Conservation (phyloP, 2,113 vertebrate species). For the Sapajus apella region DNA sequence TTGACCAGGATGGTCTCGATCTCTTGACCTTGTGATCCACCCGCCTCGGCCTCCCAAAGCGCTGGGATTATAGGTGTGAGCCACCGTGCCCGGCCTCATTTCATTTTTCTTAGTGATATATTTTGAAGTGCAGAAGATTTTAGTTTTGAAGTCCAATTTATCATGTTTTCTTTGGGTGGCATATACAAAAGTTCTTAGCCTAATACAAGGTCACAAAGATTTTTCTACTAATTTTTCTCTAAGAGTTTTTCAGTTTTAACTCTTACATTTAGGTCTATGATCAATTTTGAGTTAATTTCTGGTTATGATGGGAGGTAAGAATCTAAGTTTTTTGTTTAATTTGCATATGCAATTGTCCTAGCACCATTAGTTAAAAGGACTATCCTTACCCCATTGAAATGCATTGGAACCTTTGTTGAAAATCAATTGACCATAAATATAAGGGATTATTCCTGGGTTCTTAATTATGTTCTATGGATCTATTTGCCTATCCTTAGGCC, state of each 20-base stretch:
- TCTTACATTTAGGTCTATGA: not conserved
- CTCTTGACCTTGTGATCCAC: no score
- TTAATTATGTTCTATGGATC: not conserved
- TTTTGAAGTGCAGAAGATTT: not conserved
- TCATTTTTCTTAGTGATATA: not conserved
- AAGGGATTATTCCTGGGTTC: not conserved
- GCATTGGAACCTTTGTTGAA: not conserved
- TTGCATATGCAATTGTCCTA: not conserved
- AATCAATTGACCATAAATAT: not conserved
- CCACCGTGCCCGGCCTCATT: not conserved
- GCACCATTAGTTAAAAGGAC: not conserved
- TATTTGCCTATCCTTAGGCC: not conserved
- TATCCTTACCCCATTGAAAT: not conserved
- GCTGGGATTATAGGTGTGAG: no score
- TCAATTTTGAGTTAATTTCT: not conserved
- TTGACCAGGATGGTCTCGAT: no score
- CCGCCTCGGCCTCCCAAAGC: no score
- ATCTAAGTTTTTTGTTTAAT: not conserved
- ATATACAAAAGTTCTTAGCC: not conserved
- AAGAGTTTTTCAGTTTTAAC: not conserved
- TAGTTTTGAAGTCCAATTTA: not conserved
- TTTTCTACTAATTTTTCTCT: not conserved
- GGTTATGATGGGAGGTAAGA: not conserved
- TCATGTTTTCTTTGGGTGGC: not conserved
- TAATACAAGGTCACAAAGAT: not conserved